Conservation (phyloP, 2,888 invertebrate species). For the Gymnocheta viridis region DNA sequence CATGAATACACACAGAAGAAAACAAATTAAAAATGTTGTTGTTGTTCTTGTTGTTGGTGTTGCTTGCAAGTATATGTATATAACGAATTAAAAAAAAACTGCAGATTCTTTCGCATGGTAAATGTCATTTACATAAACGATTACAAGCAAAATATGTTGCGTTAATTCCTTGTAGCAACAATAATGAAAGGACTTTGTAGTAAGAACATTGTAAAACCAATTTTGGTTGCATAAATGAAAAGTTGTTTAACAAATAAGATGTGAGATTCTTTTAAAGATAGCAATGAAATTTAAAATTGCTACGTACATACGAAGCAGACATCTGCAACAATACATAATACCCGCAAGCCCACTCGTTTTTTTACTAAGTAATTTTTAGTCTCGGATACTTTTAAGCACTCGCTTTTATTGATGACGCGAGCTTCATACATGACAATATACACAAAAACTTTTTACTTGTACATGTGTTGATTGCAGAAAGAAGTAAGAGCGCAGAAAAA, state of each 20-base stretch:
- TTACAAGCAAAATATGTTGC: slow-evolving; percentile 11
- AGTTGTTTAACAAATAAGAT: background rate
- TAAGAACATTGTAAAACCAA: background rate
- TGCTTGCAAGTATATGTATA: background rate
- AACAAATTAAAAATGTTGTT: slow-evolving; percentile 19
- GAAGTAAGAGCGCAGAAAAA: no score
- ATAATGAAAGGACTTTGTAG: slow-evolving; percentile 15
- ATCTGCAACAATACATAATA: no score
- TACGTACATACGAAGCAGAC: no score
- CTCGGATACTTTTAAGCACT: no score
- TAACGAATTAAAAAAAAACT: background rate
- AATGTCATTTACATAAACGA: slow-evolving; percentile 30
- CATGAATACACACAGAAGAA: background rate
- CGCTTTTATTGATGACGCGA: no score
- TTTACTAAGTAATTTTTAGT: no score
- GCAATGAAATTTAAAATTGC: background rate
- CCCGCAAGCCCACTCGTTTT: no score
- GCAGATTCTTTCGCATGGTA: background rate
- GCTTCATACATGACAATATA: no score
- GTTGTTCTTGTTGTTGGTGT: slow-evolving; percentile 15
- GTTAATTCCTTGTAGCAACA: background rate
- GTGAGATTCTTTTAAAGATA: background rate
- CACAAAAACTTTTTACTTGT: no score
- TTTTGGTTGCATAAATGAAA: background rate
- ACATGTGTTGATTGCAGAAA: no score